These are phyloP conservation scores for Pimpla rufipes DNA, from an alignment of 2,888 invertebrate genomes.

Conservation along the genomic window DNA sequence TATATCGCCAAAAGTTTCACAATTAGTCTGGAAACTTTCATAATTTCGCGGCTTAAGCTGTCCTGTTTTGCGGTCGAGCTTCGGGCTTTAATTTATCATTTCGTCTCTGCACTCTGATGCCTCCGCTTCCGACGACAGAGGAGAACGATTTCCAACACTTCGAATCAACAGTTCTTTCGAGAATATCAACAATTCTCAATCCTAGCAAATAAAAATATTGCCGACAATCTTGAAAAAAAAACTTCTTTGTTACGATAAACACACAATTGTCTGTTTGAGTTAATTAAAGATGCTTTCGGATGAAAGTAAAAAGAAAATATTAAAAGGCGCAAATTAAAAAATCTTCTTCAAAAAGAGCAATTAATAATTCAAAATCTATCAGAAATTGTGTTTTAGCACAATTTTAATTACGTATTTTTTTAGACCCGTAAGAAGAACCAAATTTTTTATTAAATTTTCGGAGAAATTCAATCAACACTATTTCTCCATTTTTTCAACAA, in stretches of 20 bases:
- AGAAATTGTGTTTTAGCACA: too few relatives aligned
- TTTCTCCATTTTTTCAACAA: too few relatives aligned
- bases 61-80: constrained; percentile 79
- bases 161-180: constrained; percentile 29
- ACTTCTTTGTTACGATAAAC: not conserved
- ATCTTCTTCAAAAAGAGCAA: too few relatives aligned
- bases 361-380: too few relatives aligned
- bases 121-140: constrained; percentile 25
- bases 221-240: not conserved
- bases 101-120: constrained; percentile 68
- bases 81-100: constrained; percentile 80
- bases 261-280: not conserved
- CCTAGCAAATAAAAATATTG: not conserved
- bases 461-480: too few relatives aligned
- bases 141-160: not conserved
- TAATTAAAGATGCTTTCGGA: too few relatives aligned
- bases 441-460: too few relatives aligned
- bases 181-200: not conserved
- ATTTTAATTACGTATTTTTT: too few relatives aligned
- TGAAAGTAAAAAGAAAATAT: too few relatives aligned
- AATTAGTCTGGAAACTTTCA: constrained; percentile 84
- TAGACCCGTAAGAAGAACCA: too few relatives aligned
- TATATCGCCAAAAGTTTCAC: constrained; percentile 80
- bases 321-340: too few relatives aligned
- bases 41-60: constrained; percentile 81